Evolutionary conservation across 2,113 vertebrate species (phyloP).

Genomic region (Crypturellus undulatus): DNA sequence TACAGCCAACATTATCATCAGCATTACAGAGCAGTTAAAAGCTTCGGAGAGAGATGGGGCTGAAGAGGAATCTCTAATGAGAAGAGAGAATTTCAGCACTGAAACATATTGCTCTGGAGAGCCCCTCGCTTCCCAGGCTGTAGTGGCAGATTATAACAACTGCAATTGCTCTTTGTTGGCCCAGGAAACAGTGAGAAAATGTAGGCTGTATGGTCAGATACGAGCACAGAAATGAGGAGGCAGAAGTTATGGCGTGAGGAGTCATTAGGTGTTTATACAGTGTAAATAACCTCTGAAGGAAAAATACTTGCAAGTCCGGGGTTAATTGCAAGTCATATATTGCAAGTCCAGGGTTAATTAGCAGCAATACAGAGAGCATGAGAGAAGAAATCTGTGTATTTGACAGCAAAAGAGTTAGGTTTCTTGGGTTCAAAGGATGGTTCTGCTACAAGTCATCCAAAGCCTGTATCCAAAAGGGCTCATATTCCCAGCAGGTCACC

Average conservation of each 20-base stretch:
- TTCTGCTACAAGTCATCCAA: neutral
- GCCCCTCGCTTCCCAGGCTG: neutral
- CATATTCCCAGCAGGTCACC: fast-evolving
- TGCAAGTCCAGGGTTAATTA: neutral
- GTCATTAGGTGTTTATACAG: neutral
- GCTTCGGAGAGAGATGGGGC: neutral
- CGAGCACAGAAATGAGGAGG: neutral
- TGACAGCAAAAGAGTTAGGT: neutral
- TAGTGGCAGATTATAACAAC: neutral
- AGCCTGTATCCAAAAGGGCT: neutral
- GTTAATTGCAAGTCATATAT: neutral
- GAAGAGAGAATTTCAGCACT: neutral
- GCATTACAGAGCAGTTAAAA: neutral
- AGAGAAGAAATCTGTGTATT: neutral
- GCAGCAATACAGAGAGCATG: neutral
- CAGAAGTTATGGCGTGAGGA: neutral
- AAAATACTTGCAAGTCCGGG: neutral
- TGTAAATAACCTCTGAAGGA: neutral
- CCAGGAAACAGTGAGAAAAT: fast-evolving
- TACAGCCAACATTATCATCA: neutral
- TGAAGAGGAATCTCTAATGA: neutral
- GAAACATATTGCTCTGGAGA: neutral
- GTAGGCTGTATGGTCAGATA: neutral
- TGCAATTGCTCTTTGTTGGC: neutral
- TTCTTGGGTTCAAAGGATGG: neutral